Evolutionary conservation across 2,797 vertebrate genomes (phyloP), one percentile per base, ranked within the genome.

Genomic region (Microctenopoma stevenorrisi): DNA sequence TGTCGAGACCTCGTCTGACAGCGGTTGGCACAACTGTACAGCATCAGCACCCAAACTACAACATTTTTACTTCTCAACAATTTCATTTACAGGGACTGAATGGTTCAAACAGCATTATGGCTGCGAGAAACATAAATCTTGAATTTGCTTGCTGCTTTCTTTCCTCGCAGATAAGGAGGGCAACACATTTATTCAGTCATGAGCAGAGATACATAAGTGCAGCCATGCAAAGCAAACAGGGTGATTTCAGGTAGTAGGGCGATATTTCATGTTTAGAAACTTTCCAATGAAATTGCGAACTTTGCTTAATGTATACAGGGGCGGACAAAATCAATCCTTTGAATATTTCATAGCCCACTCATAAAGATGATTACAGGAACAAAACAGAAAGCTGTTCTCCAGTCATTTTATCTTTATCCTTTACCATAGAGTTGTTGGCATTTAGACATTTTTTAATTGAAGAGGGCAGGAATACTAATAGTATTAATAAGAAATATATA

Each of bases 211-310:
- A 81, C 81, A 87, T 22, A 76, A 80, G 86, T 77, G 85, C 89
- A 91, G 85, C 73, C 90, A 91, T 91, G 91, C 90, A 91, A 88
- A 88, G 70, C 83, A 61, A 62, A 62, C 75, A 12, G 14, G 68
- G 62, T 51, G 44, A 79, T 85, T 85, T 82, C 76, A 85, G 87
- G 84, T 81, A 72, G 68, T 63, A 13, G 52, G 63, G 78, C 65
- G 25, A 88, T 90, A 83, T 89, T 92, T 93, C 85, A 87, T 83
- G 91, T 91, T 90, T 91, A 93, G 91, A 84, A 84, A 75, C 76
- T 82, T 83, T 86, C 66, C 64, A 88, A 78, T 82, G 79, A 91
- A 93, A 88, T 78, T 91, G 85, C 89, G 83, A 83, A 68, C 79
- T 77, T 90, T 88, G 91, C 89, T 88, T 47, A 88, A 74, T 73